phyloP scores from a whole-genome alignment of 2,797 vertebrate species.

The Thaleichthys pacificus region DNA sequence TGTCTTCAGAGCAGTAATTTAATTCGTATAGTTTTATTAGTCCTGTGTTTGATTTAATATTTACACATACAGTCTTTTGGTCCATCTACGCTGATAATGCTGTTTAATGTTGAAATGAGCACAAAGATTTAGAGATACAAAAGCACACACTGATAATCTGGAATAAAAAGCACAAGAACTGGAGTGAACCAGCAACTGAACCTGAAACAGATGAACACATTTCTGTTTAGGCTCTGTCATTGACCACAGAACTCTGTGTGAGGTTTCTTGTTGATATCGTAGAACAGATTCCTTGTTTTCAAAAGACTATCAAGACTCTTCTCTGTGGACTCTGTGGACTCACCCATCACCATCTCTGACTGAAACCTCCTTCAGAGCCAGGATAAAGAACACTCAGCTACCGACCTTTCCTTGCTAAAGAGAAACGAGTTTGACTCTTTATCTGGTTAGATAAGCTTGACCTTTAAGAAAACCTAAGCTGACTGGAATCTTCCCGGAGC shows the following conservation, averaged over 20 bases:
- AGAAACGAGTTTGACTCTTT: too few relatives aligned
- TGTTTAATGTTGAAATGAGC: neutral
- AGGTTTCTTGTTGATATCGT: neutral
- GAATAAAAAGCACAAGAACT: neutral
- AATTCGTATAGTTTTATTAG: neutral
- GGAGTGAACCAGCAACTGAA: neutral
- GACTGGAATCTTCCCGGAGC: too few relatives aligned
- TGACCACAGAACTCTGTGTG: neutral
- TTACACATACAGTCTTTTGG: neutral
- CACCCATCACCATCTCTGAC: too few relatives aligned
- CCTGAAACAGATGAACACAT: neutral
- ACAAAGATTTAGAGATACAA: neutral
- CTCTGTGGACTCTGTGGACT: too few relatives aligned
- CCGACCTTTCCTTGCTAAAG: too few relatives aligned
- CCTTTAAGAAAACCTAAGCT: too few relatives aligned
- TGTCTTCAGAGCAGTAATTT: neutral
- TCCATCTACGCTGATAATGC: constrained; percentile 1
- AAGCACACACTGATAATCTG: neutral
- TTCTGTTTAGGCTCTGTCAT: neutral
- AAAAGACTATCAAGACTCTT: too few relatives aligned
- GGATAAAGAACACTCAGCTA: too few relatives aligned
- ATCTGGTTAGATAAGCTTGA: too few relatives aligned
- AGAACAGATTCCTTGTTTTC: too few relatives aligned
- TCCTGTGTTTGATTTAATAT: neutral
- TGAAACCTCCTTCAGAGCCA: too few relatives aligned